Base-by-base conservation (phyloP, 2,113 vertebrate species). In the Ibidorhyncha struthersii region DNA sequence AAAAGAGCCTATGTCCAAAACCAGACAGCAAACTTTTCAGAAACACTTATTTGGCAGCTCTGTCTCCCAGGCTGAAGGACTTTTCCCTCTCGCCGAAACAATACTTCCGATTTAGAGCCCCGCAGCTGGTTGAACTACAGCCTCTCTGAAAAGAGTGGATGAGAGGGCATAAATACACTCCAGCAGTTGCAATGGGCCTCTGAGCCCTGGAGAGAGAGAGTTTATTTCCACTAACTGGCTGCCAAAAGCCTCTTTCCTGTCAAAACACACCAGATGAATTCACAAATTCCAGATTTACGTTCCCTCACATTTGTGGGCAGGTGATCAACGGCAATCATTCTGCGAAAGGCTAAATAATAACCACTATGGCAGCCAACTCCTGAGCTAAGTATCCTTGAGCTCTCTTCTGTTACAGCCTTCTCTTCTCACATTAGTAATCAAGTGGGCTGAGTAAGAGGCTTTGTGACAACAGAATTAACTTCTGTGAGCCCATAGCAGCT, bases 191-290 rank as follows among this genome's bases (percentile, higher is more conserved):
- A 96, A 34, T 58, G 58, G 90, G 94, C 84, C 84, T 95, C 89
- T 72, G 74, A 93, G 91, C 92, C 93, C 87, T 78, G 81, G 80
- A 79, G 41, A 62, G 38, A 56, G 55, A 86, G 52, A 90, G 81
- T 93, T 96, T 96, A 88, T 96, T 95, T 90, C 93, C 90, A 93
- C 66, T 80, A 70, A 76, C 53, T 36, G 52, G 34, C 76, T 96
- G 90, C 94, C 93, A 98, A 89, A 74, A 93, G 47, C 58, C 70
- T 96, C 80, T 78, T 62, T 93, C 41, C 62, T 94, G 69, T 95
- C 82, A 93, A 92, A 96, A 91, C 89, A 94, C 86, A 96, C 50
- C 85, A 77, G 82, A 82, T n/a, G 32, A 90, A 91, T 91, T 77
- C 74, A 91, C 89, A 84, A 86, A 93, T 88, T 94, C 84, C 72